phyloP scores from a whole-genome alignment of 2,888 invertebrate species.

The Monochamus alternatus region DNA sequence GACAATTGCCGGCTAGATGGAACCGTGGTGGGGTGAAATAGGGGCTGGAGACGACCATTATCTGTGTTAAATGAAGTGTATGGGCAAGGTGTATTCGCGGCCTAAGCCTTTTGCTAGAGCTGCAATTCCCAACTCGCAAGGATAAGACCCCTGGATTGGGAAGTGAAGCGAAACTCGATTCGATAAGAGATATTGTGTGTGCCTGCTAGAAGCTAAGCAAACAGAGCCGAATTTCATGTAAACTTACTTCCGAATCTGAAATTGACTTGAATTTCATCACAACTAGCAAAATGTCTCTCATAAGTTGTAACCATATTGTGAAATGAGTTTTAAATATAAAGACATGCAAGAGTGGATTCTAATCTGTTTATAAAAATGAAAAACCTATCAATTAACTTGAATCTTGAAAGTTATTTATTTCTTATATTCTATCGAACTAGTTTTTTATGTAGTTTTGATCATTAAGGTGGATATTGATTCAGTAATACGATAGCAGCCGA shows the following conservation, averaged over 20 bases:
- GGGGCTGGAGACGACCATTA: constrained; percentile 73
- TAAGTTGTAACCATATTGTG: too few species aligned
- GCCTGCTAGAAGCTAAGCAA: constrained; percentile 61
- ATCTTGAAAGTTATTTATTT: too few species aligned
- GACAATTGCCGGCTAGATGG: constrained; percentile 60
- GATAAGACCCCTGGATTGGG: constrained; percentile 68
- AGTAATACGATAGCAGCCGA: too few species aligned
- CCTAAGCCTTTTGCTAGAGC: constrained; percentile 69
- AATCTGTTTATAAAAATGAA: too few species aligned
- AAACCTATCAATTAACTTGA: too few species aligned
- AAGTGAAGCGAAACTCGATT: constrained; percentile 70
- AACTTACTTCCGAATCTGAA: neutral
- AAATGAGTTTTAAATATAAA: too few species aligned
- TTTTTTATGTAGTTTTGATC: too few species aligned
- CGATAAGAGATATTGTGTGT: constrained; percentile 68
- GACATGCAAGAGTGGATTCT: too few species aligned
- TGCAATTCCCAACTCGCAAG: constrained; percentile 68
- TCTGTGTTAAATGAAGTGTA: constrained; percentile 72
- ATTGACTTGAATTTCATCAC: too few species aligned
- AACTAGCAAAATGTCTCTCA: too few species aligned
- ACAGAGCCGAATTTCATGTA: constrained; percentile 31
- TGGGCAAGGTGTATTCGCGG: constrained; percentile 68
- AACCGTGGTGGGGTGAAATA: constrained; percentile 60
- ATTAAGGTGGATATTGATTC: too few species aligned
- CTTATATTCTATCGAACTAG: too few species aligned